Base-by-base conservation (phyloP, 2,888 invertebrate species). In the Zygaena filipendulae region DNA sequence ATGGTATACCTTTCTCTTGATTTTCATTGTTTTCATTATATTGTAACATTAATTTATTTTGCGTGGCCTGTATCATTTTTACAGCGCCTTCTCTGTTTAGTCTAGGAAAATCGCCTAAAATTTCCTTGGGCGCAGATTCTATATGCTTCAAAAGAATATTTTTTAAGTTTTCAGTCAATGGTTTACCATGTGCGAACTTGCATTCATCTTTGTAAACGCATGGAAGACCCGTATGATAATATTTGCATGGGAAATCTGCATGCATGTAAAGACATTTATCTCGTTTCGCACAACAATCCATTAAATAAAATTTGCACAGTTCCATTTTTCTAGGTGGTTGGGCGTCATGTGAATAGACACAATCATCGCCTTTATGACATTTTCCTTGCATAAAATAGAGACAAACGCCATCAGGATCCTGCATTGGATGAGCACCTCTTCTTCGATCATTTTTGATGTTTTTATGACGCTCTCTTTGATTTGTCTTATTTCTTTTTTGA, bases 201-300 rank as follows among this genome's bases (percentile, higher is more conserved):
- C 97, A 98, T 36, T 89, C 87, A n/a, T 90, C 89, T 53, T 86
- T 86, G 26, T 84, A 84, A 40, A 85, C 84, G 66, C 97, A 97
- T 30, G 89, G 88, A 64, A 92, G 84, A 39, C 96, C 96, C 28
- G 95, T 92, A 61, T 98, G 97, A 70, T 90, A 96, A 77, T 91
- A 97, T 82, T 97, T 97, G 77, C 97, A 97, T 10, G 97, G 97
- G 66, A 96, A 97, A 64, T 97, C 96, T 50, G 91, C 87, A 75
- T 97, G 97, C 92, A 97, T 92, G 59, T 95, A 98, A 11, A 93
- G 83, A 77, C 97, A 98, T 69, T 94, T 92, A 47, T 95, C 95
- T 50, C 93, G 88, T 75, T 97, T 97, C 29, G 92, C 91, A 77
- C 97, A 97, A 63, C 93, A 93, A 44, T 95, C 95, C 88, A 92